Evolutionary conservation across 2,797 vertebrate species (phyloP).

Genomic region (Alectoris magna): DNA sequence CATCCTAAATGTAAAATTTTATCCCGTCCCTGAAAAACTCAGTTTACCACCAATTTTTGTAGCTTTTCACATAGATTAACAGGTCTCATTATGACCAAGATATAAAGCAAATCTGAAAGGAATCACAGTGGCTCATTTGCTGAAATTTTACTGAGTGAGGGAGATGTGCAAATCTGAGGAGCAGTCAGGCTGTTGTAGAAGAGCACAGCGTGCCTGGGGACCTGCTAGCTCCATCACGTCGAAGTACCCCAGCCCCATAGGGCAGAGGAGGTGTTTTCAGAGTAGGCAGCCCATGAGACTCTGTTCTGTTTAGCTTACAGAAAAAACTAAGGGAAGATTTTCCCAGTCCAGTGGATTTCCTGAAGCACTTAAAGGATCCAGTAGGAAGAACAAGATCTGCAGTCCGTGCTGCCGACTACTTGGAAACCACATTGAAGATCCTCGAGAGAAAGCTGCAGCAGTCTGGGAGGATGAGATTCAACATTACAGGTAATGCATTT

Average conservation of each 20-base stretch:
- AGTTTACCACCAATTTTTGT: neutral
- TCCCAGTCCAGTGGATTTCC: conserved; percentile 16
- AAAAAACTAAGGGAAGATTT: neutral
- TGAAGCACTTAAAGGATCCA: conserved; percentile 56
- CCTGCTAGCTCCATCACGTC: no score
- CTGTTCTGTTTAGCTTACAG: conserved; percentile 15
- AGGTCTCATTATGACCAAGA: neutral
- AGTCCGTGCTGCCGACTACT: conserved; percentile 31
- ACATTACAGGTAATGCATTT: conserved; percentile 40
- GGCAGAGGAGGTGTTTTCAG: neutral
- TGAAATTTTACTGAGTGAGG: neutral
- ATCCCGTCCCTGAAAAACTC: neutral
- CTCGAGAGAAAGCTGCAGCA: neutral
- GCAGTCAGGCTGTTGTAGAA: neutral
- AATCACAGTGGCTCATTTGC: neutral
- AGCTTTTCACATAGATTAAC: neutral
- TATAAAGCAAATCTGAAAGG: neutral
- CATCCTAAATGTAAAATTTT: neutral
- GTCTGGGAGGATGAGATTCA: neutral
- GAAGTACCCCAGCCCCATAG: neutral
- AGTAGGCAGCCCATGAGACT: neutral
- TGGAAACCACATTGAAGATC: conserved; percentile 46
- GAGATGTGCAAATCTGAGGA: neutral
- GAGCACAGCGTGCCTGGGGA: neutral
- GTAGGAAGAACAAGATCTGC: conserved; percentile 46